Conservation (phyloP, 2,113 vertebrate species). For the Pipa parva region DNA sequence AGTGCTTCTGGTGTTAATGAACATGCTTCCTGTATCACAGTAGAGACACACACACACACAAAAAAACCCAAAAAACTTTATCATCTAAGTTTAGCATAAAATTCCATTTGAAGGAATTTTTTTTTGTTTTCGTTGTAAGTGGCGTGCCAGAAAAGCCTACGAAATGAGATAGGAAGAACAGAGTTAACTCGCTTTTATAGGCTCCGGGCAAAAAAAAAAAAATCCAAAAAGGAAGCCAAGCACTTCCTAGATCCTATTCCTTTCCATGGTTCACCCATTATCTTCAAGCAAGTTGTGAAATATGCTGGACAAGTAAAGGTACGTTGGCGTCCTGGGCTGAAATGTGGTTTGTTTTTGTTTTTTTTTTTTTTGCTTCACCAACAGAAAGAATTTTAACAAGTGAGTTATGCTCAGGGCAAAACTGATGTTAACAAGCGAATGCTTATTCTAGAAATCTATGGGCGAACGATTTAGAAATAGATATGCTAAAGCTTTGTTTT, state of each 20-base stretch:
- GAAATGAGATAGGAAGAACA: slow-evolving; percentile 15
- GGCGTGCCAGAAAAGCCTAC: not conserved
- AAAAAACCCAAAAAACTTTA: not conserved
- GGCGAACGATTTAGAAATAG: too few relatives aligned
- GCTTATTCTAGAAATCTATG: too few relatives aligned
- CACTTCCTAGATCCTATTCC: slow-evolving; percentile 9
- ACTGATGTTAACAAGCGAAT: too few relatives aligned
- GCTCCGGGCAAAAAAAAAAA: slow-evolving; percentile 5
- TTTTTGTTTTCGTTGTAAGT: slow-evolving; percentile 5
- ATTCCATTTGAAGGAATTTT: slow-evolving; percentile 6
- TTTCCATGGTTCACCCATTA: not conserved
- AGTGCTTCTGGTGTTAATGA: slow-evolving; percentile 7
- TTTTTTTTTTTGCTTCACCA: not conserved
- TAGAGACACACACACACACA: not conserved
- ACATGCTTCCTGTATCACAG: slow-evolving; percentile 17
- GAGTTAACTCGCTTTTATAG: slow-evolving; percentile 4
- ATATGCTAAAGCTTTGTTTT: too few relatives aligned
- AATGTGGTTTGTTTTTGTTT: too few relatives aligned
- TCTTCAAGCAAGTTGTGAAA: not conserved
- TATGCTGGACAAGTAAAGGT: not conserved
- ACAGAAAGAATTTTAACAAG: not conserved
- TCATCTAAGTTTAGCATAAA: not conserved
- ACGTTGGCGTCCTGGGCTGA: not conserved
- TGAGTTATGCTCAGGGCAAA: too few relatives aligned
- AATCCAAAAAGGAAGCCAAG: slow-evolving; percentile 15